Evolutionary conservation across 2,113 vertebrate genomes (phyloP), one percentile per base, ranked within the genome.

Genomic region (Myrmecobius fasciatus): DNA sequence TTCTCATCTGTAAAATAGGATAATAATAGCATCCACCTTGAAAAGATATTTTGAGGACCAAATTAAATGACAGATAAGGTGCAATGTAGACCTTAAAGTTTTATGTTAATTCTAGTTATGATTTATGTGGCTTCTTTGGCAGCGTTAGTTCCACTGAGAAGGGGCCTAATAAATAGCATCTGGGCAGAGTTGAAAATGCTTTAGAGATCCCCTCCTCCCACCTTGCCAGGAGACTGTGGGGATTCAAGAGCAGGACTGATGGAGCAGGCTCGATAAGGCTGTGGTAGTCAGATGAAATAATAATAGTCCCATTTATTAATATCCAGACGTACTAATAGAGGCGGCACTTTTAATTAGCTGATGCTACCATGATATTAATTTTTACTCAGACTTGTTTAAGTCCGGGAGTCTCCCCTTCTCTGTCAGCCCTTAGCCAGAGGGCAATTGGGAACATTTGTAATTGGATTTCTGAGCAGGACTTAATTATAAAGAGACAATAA

Each of bases 231-330:
- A n/a, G 5, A 90, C 25, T 92, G 20, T 3, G 83, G 91, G 95
- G 92, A 98, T 97, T 97, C 97, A 98, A 97, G 94, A 98, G 96
- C 92, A 91, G 60, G 92, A 96, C 98, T 97, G 96, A 95, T 43
- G 10, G 97, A 97, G 95, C 93, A 54, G 97, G 94, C 96, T 92
- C 31, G 97, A 96, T 98, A 98, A 98, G 97, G 46, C 93, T 91
- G 25, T 95, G 91, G 98, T 97, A 98, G 98, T 98, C 90, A 93
- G 96, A 98, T 92, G 97, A 97, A 98, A 98, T 98, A 98, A 97
- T 98, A 98, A 97, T 97, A 98, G 97, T 98, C 98, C 97, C 94
- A 97, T 98, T 98, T 98, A 98, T 98, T 98, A 98, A 97, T 96
- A 96, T 95, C 96, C 96, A 98, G 97, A 97, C 97, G 93, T 48